Evolutionary conservation across 2,113 vertebrate genomes (phyloP), one percentile per base, ranked within the genome.

Genomic region (Cyanistes caeruleus): DNA sequence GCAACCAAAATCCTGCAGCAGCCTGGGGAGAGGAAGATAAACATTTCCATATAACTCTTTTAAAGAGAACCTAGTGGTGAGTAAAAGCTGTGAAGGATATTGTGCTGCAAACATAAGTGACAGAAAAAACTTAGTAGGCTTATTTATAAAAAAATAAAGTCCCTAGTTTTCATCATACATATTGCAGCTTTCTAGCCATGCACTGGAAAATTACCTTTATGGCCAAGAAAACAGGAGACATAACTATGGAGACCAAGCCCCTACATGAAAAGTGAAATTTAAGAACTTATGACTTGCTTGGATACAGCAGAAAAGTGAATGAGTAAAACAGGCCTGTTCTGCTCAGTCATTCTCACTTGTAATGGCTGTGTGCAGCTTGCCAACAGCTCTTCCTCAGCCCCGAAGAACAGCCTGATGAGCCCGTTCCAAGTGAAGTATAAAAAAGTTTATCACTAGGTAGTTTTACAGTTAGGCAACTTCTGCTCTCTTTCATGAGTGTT

Each of bases 271-370:
- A 94, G 19, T 28, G 43, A 55, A 95, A 90, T 80, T 80, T 49
- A 59, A 88, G 64, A 91, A 85, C 68, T 80, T 74, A 76, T 63
- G 67, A 90, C 88, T 94, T 87, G 89, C 91, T 91, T 87, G 68
- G 93, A 84, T 87, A 72, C 37, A 77, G 84, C 82, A 92, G 93
- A 88, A 80, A 86, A 93, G 79, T 92, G 95, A 96, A 95, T 93
- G 95, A 96, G 79, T 86, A 92, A 80, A 94, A 62, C 95, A 95
- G 93, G 79, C 55, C 56, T 67, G 64, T 93, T 96, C 90, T 91
- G 93, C 95, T 95, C 95, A 63, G 85, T 83, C 93, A 86, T 92
- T 96, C 92, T 92, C 85, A 77, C 79, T 93, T 67, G 90, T 63
- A 93, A 93, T 76, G 90, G 93, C 78, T 94, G 87, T 27, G 15